Percentiles rank a stretch among this genome's conserved stretches.
Conservation (phyloP, 2,113 vertebrate genomes). For the Cyphomyrus discorhynchus region DNA sequence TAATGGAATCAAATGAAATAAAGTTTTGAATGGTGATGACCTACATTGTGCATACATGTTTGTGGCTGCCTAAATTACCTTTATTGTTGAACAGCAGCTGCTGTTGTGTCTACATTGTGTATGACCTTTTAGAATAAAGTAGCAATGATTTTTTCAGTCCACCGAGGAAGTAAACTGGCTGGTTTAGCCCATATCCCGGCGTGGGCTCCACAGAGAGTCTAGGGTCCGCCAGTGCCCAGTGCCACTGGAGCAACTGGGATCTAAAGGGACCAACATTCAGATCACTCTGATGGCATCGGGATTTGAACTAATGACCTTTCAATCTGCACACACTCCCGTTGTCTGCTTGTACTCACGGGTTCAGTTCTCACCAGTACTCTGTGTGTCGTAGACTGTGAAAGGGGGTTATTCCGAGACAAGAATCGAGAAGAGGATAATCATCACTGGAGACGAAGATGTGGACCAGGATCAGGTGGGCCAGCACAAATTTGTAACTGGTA, state of each 20-base stretch:
- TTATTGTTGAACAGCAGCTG: not conserved
- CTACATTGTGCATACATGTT: not conserved
- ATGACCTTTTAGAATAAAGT: not conserved
- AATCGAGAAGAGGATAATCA: slow-evolving; percentile 97
- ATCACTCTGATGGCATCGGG: not conserved
- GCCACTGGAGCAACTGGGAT: not conserved
- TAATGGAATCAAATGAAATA: not conserved
- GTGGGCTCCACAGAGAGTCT: not conserved
- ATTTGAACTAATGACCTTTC: not conserved
- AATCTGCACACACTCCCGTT: not conserved
- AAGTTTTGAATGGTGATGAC: not conserved
- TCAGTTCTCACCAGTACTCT: not conserved
- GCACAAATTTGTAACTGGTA: not conserved
- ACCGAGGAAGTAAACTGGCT: not conserved
- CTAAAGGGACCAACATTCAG: not conserved
- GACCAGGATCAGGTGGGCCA: slow-evolving; percentile 88
- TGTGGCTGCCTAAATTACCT: not conserved
- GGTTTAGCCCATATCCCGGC: not conserved
- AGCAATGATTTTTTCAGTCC: not conserved
- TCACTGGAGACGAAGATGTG: slow-evolving; percentile 94
- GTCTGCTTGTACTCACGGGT: not conserved
- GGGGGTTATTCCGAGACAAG: slow-evolving; percentile 95
- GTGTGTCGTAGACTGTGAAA: slow-evolving; percentile 83
- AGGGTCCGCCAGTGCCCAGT: not conserved
- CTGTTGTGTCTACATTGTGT: not conserved